Base-by-base conservation (phyloP, 2,888 invertebrate species). In the Diplazon laetatorius region DNA sequence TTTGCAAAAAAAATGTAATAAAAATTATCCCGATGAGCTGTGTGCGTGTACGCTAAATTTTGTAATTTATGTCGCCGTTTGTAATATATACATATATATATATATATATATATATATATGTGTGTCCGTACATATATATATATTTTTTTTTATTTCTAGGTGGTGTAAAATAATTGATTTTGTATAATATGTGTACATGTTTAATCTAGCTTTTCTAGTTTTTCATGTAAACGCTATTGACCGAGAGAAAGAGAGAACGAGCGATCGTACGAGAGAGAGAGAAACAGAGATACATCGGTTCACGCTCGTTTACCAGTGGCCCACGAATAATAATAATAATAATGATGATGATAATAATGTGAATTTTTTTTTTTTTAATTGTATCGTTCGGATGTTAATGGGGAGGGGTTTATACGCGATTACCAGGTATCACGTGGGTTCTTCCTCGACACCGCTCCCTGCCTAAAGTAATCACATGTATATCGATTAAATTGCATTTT, bases 91-190 rank as follows among this genome's bases (percentile, higher is more conserved):
- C n/a, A n/a, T n/a, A n/a, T n/a, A n/a, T n/a, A n/a, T n/a, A n/a
- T n/a, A n/a, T n/a, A n/a, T n/a, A n/a, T n/a, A n/a, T n/a, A n/a
- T n/a, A n/a, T n/a, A n/a, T n/a, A n/a, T n/a, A n/a, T n/a, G n/a
- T n/a, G n/a, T n/a, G n/a, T n/a, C n/a, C n/a, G n/a, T n/a, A n/a
- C n/a, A n/a, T n/a, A n/a, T n/a, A n/a, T n/a, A n/a, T n/a, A n/a
- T n/a, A n/a, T n/a, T n/a, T n/a, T n/a, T n/a, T 86, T 90, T 88
- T 89, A 86, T 87, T 91, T 90, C 88, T 91, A 91, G 90, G 90
- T 90, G 89, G 87, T 87, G 88, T 87, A 85, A 82, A 82, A 84
- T 83, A 86, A 85, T 85, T 83, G 81, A 85, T 83, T 85, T 81
- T 85, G 82, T 85, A 82, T 82, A 85, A 84, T 80, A 82, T 87